A percentile compares a stretch with the other conserved stretches of the same genome.
Conservation (phyloP, 2,888 invertebrate genomes). For the Nomada lathburiana region DNA sequence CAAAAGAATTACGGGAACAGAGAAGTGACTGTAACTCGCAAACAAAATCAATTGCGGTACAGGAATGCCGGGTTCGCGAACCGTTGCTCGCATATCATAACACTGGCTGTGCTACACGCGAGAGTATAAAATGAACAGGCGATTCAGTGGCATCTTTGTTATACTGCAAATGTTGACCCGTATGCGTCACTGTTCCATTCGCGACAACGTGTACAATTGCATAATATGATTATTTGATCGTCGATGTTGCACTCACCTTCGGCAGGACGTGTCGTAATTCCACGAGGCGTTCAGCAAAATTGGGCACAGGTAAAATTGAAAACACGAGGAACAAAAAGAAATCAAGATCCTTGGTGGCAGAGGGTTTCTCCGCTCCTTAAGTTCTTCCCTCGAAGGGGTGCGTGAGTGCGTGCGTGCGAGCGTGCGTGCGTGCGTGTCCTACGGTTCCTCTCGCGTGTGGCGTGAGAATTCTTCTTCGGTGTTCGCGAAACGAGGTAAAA, state of each 20-base stretch:
- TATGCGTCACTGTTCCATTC: neutral
- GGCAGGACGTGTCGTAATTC: conserved; percentile 37
- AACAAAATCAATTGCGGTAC: conserved; percentile 5
- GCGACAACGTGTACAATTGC: neutral
- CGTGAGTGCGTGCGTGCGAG: conserved; percentile 58
- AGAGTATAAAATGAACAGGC: neutral
- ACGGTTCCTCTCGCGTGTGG: conserved; percentile 69
- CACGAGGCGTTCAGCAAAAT: conserved; percentile 36
- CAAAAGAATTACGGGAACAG: conserved; percentile 7
- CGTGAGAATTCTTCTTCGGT: conserved; percentile 71
- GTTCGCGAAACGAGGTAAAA: conserved; percentile 67
- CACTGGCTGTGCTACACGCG: neutral
- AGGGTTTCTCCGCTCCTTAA: conserved; percentile 52
- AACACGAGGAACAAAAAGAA: conserved; percentile 39
- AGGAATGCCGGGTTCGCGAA: neutral
- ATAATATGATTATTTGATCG: neutral
- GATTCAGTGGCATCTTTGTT: neutral
- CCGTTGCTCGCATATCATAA: neutral
- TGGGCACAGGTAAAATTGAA: conserved; percentile 48
- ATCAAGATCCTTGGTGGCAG: conserved; percentile 60
- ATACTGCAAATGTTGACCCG: neutral
- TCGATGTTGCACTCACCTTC: conserved; percentile 53
- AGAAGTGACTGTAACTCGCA: conserved; percentile 6
- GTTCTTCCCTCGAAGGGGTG: conserved; percentile 59
- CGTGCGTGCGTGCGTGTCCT: conserved; percentile 58